Evolutionary conservation across 2,797 vertebrate species (phyloP), one percentile per base, ranked within the genome.

Genomic region (Lates japonicus): DNA sequence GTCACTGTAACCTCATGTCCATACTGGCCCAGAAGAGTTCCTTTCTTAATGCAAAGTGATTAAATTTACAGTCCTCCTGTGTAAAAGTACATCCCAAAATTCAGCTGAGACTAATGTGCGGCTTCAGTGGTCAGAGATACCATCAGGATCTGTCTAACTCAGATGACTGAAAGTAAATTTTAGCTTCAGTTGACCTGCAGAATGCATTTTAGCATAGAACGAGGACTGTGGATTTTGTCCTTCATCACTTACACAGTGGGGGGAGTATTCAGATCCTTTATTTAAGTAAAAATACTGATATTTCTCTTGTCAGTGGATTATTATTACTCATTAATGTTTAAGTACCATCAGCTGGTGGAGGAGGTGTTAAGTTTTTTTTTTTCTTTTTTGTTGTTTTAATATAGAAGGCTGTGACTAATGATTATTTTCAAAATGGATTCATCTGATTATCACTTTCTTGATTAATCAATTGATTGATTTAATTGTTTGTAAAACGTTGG

Each of bases 1-100:
- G 20, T 37, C 7, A 13, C 13, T 17, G 42, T 25, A 29, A 55
- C 71, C 60, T 70, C 44, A 44, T 67, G 63, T 48, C 62, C 49
- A 37, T 3, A 9, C 20, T 7, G 35, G n/a, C 9, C 20, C 37
- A 29, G 11, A 37, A 6, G 35, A 13, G 35, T 5, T 22, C 19
- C 35, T 37, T 7, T n/a, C 19, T n/a, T 13, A 20, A 49, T 11
- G 39, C 39, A 41, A 12, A 31, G 16, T 17, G 25, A 19, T 20
- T 9, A 19, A 19, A 20, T 39, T 42, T 62, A 42, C 60, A 42
- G 20, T 14, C 11, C n/a, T 20, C 12, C 13, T 61, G n/a, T 14
- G 2, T 39, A 22, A 17, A 60, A 22, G 37, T 41, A 13, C n/a
- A 9, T 60, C 17, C 20, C 41, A 39, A n/a, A 58, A 41, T n/a